These are phyloP conservation scores for Fulmarus glacialis DNA, from an alignment of 2,113 vertebrate genomes.

Conservation along the genomic window DNA sequence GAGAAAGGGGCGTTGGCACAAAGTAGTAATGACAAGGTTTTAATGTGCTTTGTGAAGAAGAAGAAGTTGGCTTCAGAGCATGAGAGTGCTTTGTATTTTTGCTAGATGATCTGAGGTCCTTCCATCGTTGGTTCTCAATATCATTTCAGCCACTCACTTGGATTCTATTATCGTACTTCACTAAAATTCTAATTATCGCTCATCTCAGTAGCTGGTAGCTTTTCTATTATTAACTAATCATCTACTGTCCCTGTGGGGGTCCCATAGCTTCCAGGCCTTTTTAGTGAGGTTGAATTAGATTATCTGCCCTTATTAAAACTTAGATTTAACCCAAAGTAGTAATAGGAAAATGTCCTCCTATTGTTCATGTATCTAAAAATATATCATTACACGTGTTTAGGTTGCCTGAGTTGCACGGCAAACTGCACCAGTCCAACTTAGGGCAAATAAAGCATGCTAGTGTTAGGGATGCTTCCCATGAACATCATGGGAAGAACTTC, in stretches of 20 bases:
- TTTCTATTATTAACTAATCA: conserved; percentile 69
- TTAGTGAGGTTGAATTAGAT: conserved; percentile 53
- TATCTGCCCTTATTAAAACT: conserved; percentile 56
- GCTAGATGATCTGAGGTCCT: not conserved
- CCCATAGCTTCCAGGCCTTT: conserved; percentile 32
- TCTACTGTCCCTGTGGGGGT: conserved; percentile 23
- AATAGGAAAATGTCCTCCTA: not conserved
- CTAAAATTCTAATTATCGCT: conserved; percentile 62
- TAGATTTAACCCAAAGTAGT: conserved; percentile 26
- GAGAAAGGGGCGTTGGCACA: not conserved
- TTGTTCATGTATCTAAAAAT: not conserved
- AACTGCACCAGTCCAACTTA: not conserved
- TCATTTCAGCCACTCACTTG: not conserved
- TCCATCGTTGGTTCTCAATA: not conserved
- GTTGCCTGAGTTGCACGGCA: not conserved
- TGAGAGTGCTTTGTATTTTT: not conserved
- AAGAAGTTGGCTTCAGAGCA: not conserved
- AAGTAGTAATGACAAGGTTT: not conserved
- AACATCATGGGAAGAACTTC: not conserved
- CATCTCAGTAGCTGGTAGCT: conserved; percentile 18
- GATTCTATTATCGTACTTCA: conserved; percentile 26
- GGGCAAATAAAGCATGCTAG: not conserved
- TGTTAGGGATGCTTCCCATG: not conserved
- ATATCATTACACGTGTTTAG: not conserved
- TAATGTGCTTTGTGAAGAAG: not conserved